A percentile compares a stretch with the other conserved stretches of the same genome.
Evolutionary conservation across 2,113 vertebrate species (phyloP).

Genomic region (Rallus limicola): DNA sequence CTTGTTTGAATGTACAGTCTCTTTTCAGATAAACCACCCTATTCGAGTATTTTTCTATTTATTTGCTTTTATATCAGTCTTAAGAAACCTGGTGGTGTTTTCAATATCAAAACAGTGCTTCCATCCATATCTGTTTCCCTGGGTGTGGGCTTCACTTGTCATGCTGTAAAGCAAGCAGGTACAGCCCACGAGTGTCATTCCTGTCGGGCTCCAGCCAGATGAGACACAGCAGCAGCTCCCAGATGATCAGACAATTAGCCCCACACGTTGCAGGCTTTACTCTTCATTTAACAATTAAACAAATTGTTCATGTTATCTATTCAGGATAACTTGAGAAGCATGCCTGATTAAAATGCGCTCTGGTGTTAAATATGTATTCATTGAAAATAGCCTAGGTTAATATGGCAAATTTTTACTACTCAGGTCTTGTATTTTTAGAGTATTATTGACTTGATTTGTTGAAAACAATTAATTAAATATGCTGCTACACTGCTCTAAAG

Average conservation of each 20-base stretch:
- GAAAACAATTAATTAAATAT: not conserved
- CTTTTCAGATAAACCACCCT: not conserved
- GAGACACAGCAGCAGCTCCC: not conserved
- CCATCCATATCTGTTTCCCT: not conserved
- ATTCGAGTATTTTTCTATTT: not conserved
- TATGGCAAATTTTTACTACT: not conserved
- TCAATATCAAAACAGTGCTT: fast-evolving
- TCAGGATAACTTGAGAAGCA: not conserved
- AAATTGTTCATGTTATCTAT: not conserved
- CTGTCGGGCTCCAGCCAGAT: not conserved
- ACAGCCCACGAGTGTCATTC: not conserved
- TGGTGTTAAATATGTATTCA: not conserved
- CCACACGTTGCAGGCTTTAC: not conserved
- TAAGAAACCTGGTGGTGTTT: not conserved
- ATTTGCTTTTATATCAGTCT: not conserved
- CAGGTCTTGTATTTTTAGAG: not conserved
- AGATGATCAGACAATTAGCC: not conserved
- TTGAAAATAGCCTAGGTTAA: not conserved
- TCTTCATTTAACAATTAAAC: constrained; percentile 4
- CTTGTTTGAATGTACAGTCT: not conserved
- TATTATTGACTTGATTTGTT: not conserved
- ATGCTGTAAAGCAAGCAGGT: not conserved
- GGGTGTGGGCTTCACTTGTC: not conserved
- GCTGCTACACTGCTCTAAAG: not conserved
- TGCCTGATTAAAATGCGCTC: not conserved